Evolutionary conservation across 2,797 vertebrate genomes (phyloP).

Genomic region (Typhlichthys subterraneus): DNA sequence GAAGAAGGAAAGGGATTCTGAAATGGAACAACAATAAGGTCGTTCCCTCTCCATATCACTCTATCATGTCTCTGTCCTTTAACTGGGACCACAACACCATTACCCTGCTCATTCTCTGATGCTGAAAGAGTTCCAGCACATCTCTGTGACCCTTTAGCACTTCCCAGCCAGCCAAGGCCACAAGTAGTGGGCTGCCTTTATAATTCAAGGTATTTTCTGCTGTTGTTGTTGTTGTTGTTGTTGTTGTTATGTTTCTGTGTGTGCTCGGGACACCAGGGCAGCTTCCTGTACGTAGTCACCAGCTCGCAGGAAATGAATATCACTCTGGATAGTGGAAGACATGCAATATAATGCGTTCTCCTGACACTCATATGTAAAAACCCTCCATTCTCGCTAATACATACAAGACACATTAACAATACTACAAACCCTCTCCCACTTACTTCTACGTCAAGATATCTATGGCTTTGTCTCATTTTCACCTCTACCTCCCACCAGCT

Average conservation of each 20-base stretch:
- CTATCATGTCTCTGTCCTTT: not conserved
- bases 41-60: not conserved
- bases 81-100: not conserved
- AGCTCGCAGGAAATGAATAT: conserved; percentile 73
- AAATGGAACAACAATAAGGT: conserved; percentile 29
- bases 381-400: conserved; percentile 1
- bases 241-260: conserved; percentile 28
- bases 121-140: not conserved
- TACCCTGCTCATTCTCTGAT: conserved; percentile 23
- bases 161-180: conserved; percentile 7
- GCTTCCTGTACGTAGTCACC: conserved; percentile 77
- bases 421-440: not conserved
- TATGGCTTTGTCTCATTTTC: not conserved
- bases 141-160: conserved; percentile 28
- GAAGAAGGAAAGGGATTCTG: conserved; percentile 29
- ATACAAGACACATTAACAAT: not conserved
- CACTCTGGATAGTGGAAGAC: conserved; percentile 53
- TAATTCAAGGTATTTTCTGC: conserved; percentile 23
- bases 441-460: not conserved
- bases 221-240: conserved; percentile 17
- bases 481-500: conserved; percentile 47
- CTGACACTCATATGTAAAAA: no score
- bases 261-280: conserved; percentile 60
- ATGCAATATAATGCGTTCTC: not conserved
- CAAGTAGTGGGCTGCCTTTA: conserved; percentile 21